Evolutionary conservation across 30 jellyfish, hydroid and myxozoan species (phyloP), one percentile per base, ranked within the genome.

Genomic region (Sanderia malayensis): DNA sequence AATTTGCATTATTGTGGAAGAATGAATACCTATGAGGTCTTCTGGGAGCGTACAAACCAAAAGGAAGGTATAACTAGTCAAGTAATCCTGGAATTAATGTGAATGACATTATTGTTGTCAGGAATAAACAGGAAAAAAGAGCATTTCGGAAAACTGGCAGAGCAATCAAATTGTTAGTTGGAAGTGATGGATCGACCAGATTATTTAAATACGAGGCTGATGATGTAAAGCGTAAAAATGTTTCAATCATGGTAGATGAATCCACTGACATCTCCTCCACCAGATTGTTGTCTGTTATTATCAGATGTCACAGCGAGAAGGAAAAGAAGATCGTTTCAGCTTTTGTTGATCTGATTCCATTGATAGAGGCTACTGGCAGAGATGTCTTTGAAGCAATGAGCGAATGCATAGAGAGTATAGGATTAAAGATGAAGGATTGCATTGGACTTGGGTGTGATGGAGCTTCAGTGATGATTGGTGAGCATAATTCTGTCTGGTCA

Each of bases 381-480:
- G 88, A 63, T 34, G 21, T 76, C 59, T 76, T 61, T 19, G 67
- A 76, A 24, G 74, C 70, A 26, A 52, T 58, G 53, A 65, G 23
- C 0, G 67, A 44, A 7, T 66, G 91, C 52, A 37, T 67, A 13
- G 73, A 44, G 64, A 41, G 72, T 27, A 67, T 44, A 44, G 83
- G 83, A 28, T 27, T 53, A 26, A 79, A 44, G 52, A 66, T 79
- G 76, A 66, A 41, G 66, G 82, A 60, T 61, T 44, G 87, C 61
- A 46, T 76, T 61, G 82, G 88, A 49, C 45, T 20, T 76, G 81
- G 88, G 28, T 49, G 81, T 28, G 82, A 76, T 63, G 71, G 71
- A 30, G 82, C 88, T 19, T 28, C 87, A 61, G 81, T 58, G 49
- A 62, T 76, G 82, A 73, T 76, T 27, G 88, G 82, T 61, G 86